Percentiles rank a stretch among this genome's conserved stretches.
Conservation (phyloP, 2,113 vertebrate genomes). For the Ia io region DNA sequence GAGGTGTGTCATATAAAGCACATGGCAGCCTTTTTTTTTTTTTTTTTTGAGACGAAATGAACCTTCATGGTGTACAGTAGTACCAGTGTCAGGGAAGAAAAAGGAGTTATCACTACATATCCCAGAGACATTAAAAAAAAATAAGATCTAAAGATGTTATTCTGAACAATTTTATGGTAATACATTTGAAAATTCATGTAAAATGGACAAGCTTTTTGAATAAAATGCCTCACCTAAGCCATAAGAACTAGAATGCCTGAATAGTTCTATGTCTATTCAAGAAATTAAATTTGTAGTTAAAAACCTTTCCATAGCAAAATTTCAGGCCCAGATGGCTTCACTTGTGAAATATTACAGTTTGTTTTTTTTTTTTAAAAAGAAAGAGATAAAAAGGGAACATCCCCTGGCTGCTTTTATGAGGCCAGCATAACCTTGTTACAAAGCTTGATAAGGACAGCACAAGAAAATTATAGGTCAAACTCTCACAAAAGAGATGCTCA, state of each 20-base stretch:
- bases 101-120: background rate
- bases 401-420: background rate
- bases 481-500: background rate
- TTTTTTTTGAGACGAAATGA: background rate
- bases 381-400: background rate
- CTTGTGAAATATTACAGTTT: background rate
- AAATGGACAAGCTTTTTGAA: background rate
- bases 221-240: background rate
- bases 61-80: background rate
- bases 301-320: background rate
- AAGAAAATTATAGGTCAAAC: background rate
- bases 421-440: background rate
- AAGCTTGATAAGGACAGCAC: background rate
- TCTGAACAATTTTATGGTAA: background rate
- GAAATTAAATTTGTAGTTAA: background rate
- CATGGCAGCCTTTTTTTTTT: too few species aligned
- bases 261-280: background rate
- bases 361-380: background rate
- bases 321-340: background rate
- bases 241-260: background rate
- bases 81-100: background rate
- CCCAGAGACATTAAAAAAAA: background rate
- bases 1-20: background rate
- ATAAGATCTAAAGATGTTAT: background rate
- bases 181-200: background rate